A percentile compares a stretch with the other conserved stretches of the same genome.
phyloP scores from a whole-genome alignment of 2,797 vertebrate genomes.

The Phoebastria nigripes region DNA sequence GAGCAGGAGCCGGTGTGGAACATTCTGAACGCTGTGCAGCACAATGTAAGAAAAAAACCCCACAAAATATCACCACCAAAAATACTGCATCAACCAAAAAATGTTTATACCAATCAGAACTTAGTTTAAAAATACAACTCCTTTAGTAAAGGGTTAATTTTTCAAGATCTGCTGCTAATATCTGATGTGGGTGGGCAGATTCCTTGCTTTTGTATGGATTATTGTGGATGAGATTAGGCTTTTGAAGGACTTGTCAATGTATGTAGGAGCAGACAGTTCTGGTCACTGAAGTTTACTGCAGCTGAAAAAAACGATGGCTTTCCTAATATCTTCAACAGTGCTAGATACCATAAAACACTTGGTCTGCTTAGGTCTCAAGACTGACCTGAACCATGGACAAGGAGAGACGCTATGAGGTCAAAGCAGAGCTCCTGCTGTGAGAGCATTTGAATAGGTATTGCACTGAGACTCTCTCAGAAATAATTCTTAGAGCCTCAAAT shows the following conservation, averaged over 20 bases:
- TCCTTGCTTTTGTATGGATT: neutral
- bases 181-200: neutral
- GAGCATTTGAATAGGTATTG: neutral
- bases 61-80: neutral
- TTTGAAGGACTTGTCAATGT: neutral
- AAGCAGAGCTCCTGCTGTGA: neutral
- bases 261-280: neutral
- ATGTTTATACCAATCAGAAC: neutral
- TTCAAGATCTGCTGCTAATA: neutral
- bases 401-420: neutral
- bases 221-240: neutral
- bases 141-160: neutral
- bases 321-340: neutral
- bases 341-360: neutral
- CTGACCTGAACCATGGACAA: neutral
- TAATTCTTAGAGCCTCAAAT: neutral
- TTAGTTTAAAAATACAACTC: accelerated
- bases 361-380: neutral
- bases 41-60: neutral
- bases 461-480: neutral
- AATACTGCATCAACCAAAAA: neutral
- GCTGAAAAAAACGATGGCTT: neutral
- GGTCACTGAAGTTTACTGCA: neutral
- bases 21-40: slow-evolving; percentile 38
- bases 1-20: slow-evolving; percentile 7